A percentile compares a stretch with the other conserved stretches of the same genome.
Evolutionary conservation across 2,113 vertebrate species (phyloP).

Genomic region (Oryzias melastigma): DNA sequence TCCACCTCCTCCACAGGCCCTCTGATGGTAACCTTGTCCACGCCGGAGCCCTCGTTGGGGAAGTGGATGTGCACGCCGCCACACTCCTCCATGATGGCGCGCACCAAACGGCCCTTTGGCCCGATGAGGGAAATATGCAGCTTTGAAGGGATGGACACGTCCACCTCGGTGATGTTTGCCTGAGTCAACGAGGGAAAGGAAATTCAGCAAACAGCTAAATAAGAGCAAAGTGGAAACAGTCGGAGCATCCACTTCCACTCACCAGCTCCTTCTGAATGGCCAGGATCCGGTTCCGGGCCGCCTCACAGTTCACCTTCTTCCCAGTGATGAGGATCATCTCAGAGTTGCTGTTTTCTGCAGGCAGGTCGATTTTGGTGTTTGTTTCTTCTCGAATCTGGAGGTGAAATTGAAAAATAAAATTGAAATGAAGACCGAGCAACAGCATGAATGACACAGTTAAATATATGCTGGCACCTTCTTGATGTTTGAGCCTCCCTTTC

Average conservation of each 20-base stretch:
- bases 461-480: constrained; percentile 84
- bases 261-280: constrained; percentile 98
- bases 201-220: neutral
- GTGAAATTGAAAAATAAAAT: neutral
- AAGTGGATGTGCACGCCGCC: constrained; percentile 98
- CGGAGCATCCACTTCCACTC: constrained; percentile 11
- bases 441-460: neutral
- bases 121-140: constrained; percentile 97
- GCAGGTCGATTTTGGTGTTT: constrained; percentile 97
- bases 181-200: constrained; percentile 42
- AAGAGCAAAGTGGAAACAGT: neutral
- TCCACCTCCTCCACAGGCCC: constrained; percentile 95
- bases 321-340: constrained; percentile 99
- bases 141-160: constrained; percentile 95
- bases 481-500: constrained; percentile 98
- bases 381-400: constrained; percentile 97
- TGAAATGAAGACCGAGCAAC: neutral
- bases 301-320: constrained; percentile 95
- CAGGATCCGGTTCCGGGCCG: constrained; percentile 87
- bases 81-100: constrained; percentile 98
- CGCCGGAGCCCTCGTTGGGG: constrained; percentile 93
- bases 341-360: constrained; percentile 97
- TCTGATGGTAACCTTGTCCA: constrained; percentile 94
- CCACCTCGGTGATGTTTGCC: constrained; percentile 95
- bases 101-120: constrained; percentile 95